Conservation (phyloP, 2,113 vertebrate species). For the Microcebus ravelobensis region DNA sequence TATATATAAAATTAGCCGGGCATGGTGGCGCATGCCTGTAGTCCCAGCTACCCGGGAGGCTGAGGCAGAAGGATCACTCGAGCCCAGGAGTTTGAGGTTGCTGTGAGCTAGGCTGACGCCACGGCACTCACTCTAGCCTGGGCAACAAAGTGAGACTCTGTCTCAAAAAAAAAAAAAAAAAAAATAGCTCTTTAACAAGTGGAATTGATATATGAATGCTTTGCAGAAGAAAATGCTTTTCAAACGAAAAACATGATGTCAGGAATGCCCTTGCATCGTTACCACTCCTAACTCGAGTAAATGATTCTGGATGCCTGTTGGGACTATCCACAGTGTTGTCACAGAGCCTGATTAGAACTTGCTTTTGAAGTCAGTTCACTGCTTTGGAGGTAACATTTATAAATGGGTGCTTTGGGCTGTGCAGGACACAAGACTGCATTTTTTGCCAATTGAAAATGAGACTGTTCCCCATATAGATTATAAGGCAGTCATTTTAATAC, state of each 20-base stretch:
- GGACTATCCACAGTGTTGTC: accelerated
- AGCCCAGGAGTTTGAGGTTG: no score
- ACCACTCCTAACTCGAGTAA: no score
- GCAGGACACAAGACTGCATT: not conserved
- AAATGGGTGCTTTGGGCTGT: not conserved
- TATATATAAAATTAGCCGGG: no score
- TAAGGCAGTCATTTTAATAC: not conserved
- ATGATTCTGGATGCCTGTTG: not conserved
- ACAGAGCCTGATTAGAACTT: not conserved
- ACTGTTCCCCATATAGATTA: not conserved
- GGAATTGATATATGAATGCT: not conserved
- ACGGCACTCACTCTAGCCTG: no score
- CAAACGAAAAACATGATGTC: not conserved
- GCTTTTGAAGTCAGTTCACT: not conserved
- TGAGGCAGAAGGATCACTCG: no score
- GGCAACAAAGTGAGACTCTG: no score
- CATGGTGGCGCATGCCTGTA: no score
- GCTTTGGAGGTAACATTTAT: conserved; percentile 15
- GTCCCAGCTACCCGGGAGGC: no score
- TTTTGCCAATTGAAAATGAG: not conserved
- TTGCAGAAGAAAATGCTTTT: not conserved
- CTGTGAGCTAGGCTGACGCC: no score
- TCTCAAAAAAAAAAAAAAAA: not conserved
- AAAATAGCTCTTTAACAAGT: not conserved
- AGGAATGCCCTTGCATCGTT: not conserved